Conservation (phyloP, 1,140 invertebrate species). For the Solenopsis fugax region DNA sequence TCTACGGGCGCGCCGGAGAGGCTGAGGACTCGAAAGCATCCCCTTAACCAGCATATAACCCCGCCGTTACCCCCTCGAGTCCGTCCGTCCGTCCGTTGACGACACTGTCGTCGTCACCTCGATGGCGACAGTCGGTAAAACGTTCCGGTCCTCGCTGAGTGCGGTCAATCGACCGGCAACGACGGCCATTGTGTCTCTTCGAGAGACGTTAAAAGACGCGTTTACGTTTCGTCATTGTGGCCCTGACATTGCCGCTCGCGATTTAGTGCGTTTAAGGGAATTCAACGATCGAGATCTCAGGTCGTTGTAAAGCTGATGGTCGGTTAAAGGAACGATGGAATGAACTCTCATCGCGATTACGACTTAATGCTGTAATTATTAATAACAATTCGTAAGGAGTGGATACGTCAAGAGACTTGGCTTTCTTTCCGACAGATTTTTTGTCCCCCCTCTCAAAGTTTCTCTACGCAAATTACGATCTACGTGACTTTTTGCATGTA, state of each 20-base stretch:
- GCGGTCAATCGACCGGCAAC: constrained; percentile 84
- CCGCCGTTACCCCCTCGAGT: neutral
- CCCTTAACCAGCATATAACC: constrained; percentile 64
- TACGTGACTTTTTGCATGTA: neutral
- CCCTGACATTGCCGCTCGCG: constrained; percentile 48
- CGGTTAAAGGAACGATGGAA: neutral
- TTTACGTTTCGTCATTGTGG: constrained; percentile 72
- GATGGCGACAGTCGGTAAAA: constrained; percentile 64
- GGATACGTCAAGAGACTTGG: neutral
- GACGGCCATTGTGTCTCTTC: constrained; percentile 80
- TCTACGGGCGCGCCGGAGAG: constrained; percentile 5
- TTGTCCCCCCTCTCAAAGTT: too few relatives aligned
- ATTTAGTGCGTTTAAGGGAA: constrained; percentile 63
- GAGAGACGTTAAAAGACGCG: constrained; percentile 80
- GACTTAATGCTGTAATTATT: neutral
- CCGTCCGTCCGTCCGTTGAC: constrained; percentile 48
- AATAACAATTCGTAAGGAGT: neutral
- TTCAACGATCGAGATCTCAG: constrained; percentile 1
- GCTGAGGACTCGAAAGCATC: constrained; percentile 60
- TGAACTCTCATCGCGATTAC: neutral
- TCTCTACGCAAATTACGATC: neutral
- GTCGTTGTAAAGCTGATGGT: neutral
- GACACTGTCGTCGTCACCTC: constrained; percentile 42
- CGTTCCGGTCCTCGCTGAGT: constrained; percentile 71
- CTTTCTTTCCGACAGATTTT: neutral